Percentiles rank a stretch among this genome's conserved stretches.
Evolutionary conservation across 1,140 invertebrate genomes (phyloP).

Genomic region (Sinella curviseta): DNA sequence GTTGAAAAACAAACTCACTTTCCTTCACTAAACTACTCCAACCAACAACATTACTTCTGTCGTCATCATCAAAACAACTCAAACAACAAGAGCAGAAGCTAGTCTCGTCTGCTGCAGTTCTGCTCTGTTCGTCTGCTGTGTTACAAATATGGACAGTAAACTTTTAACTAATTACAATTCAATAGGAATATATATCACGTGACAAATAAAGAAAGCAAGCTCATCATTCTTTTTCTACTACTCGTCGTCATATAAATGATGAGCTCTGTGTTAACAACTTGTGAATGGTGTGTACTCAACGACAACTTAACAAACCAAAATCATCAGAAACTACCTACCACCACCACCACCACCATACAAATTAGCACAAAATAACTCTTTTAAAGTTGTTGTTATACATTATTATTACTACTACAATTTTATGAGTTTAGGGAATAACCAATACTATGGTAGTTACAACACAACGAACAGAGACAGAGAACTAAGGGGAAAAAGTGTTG

Average conservation of each 20-base stretch:
- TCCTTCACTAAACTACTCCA: background rate
- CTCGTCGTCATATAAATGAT: background rate
- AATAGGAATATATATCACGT: background rate
- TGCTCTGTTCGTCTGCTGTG: background rate
- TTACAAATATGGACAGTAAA: conserved; percentile 2
- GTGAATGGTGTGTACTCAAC: background rate
- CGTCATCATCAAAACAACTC: background rate
- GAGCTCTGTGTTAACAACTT: background rate
- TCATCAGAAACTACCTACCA: background rate
- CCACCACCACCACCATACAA: background rate
- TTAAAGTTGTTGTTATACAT: background rate
- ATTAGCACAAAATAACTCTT: background rate
- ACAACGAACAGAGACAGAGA: background rate
- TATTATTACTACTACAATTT: no score
- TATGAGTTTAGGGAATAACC: background rate
- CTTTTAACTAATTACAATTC: background rate
- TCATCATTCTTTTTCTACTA: background rate
- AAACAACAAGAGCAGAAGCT: background rate
- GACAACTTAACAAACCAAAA: background rate
- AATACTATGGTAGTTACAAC: background rate
- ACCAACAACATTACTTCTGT: background rate
- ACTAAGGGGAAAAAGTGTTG: background rate
- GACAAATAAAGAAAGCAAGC: background rate
- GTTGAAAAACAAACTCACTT: background rate
- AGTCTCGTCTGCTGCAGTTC: background rate